A percentile compares a stretch with the other conserved stretches of the same genome.
Conservation (phyloP, 92 coral and sea anemone species). For the Scolanthus callimorphus region DNA sequence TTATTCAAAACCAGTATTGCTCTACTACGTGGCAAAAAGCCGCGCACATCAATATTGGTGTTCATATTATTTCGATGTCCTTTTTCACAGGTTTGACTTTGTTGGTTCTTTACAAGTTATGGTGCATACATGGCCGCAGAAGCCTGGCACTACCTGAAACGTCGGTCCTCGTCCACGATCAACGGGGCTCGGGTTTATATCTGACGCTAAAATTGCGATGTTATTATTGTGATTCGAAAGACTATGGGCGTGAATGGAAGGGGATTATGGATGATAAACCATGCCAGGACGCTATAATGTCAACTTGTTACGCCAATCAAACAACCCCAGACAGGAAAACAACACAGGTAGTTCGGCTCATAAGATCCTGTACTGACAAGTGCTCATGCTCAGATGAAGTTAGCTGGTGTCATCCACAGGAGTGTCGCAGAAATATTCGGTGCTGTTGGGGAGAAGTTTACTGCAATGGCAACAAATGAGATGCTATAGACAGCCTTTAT, state of each 20-base stretch:
- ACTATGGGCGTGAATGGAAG: constrained; percentile 66
- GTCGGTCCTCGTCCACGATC: constrained; percentile 71
- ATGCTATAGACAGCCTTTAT: too few relatives aligned
- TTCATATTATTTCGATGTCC: too few relatives aligned
- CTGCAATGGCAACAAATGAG: constrained; percentile 30
- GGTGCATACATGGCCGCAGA: constrained; percentile 44
- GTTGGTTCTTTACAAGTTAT: constrained; percentile 58
- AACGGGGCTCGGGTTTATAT: constrained; percentile 73
- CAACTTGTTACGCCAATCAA: constrained; percentile 68
- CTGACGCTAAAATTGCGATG: constrained; percentile 70
- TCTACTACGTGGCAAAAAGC: too few relatives aligned
- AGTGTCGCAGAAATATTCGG: constrained; percentile 41
- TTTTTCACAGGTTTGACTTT: constrained; percentile 52
- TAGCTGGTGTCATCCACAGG: constrained; percentile 70
- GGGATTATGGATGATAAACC: constrained; percentile 48
- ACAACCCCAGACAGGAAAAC: constrained; percentile 67
- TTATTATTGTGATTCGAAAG: constrained; percentile 72
- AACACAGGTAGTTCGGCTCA: constrained; percentile 69
- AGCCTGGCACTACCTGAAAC: constrained; percentile 52
- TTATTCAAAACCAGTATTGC: too few relatives aligned
- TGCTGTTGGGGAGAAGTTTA: constrained; percentile 79
- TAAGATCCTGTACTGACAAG: constrained; percentile 47
- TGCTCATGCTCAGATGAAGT: constrained; percentile 72
- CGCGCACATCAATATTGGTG: too few relatives aligned
- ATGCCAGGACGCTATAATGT: constrained; percentile 66